Conservation (phyloP, 53 echinoderm and acorn worm species). For the Crossaster papposus region DNA sequence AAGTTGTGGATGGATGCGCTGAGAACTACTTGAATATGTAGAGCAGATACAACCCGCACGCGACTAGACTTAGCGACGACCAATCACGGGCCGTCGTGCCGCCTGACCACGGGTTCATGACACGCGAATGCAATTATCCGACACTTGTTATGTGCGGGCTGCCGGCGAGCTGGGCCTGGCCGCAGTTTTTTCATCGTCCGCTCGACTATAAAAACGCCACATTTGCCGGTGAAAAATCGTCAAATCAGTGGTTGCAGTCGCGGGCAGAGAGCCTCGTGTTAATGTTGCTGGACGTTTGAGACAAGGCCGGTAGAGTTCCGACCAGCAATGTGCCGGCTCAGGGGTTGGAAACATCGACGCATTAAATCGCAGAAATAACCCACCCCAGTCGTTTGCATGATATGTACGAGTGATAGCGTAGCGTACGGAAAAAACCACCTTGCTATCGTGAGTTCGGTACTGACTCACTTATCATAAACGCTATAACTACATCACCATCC, state of each 20-base stretch:
- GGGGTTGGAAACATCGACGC: slow-evolving; percentile 52
- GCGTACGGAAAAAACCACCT: slow-evolving; percentile 44
- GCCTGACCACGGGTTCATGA: slow-evolving; percentile 18
- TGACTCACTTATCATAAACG: not conserved
- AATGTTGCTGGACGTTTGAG: not conserved
- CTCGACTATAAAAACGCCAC: slow-evolving; percentile 51
- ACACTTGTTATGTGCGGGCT: slow-evolving; percentile 46
- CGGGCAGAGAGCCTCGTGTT: slow-evolving; percentile 19
- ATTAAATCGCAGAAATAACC: slow-evolving; percentile 1
- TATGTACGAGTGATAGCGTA: not conserved
- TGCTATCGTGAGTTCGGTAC: not conserved
- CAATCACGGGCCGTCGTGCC: slow-evolving; percentile 43
- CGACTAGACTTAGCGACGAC: slow-evolving; percentile 47
- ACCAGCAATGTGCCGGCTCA: slow-evolving; percentile 45
- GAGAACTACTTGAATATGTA: slow-evolving; percentile 41
- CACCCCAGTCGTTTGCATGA: not conserved
- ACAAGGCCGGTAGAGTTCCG: not conserved
- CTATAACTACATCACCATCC: slow-evolving; percentile 11
- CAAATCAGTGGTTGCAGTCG: slow-evolving; percentile 13
- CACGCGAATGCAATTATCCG: slow-evolving; percentile 53
- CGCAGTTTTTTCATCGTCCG: slow-evolving; percentile 1
- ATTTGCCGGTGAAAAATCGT: slow-evolving; percentile 1
- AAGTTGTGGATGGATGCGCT: not conserved
- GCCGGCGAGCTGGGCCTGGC: not conserved
- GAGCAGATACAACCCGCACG: slow-evolving; percentile 40